Evolutionary conservation across 2,797 vertebrate species (phyloP).

Genomic region (Clarias laeviceps): DNA sequence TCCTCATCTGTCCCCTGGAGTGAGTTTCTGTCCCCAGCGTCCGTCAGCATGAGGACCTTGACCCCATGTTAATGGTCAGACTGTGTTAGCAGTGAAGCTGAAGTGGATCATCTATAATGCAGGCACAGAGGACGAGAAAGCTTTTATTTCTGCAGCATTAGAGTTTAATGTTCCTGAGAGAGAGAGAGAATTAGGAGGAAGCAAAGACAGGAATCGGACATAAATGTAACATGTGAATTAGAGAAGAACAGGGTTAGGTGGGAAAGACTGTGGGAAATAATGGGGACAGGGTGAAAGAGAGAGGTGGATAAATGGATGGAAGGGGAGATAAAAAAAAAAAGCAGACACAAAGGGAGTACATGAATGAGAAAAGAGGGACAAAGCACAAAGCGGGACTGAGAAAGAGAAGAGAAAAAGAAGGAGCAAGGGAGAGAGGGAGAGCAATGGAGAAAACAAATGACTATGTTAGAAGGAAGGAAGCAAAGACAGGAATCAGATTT

Average conservation of each 20-base stretch:
- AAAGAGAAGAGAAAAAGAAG: too few relatives aligned
- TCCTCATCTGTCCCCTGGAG: not conserved
- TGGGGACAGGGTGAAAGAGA: not conserved
- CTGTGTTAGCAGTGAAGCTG: constrained; percentile 40
- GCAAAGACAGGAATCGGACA: not conserved
- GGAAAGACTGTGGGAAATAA: not conserved
- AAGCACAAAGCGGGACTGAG: too few relatives aligned
- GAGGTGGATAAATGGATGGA: not conserved
- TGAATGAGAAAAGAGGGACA: too few relatives aligned
- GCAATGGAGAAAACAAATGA: too few relatives aligned
- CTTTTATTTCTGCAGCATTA: constrained; percentile 54
- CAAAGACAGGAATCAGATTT: too few relatives aligned
- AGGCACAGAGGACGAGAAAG: constrained; percentile 45
- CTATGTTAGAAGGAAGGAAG: too few relatives aligned
- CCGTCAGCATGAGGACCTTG: constrained; percentile 24
- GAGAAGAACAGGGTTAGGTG: not conserved
- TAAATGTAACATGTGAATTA: not conserved
- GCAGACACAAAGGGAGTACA: too few relatives aligned
- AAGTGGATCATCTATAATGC: constrained; percentile 55
- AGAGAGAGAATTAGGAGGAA: not conserved
- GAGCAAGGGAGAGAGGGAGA: too few relatives aligned
- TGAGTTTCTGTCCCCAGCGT: not conserved
- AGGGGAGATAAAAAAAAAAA: too few relatives aligned
- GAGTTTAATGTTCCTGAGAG: constrained; percentile 49
- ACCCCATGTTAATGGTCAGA: constrained; percentile 47